Evolutionary conservation across 1,140 invertebrate species (phyloP).

Genomic region (Pachypeltis micranthus): DNA sequence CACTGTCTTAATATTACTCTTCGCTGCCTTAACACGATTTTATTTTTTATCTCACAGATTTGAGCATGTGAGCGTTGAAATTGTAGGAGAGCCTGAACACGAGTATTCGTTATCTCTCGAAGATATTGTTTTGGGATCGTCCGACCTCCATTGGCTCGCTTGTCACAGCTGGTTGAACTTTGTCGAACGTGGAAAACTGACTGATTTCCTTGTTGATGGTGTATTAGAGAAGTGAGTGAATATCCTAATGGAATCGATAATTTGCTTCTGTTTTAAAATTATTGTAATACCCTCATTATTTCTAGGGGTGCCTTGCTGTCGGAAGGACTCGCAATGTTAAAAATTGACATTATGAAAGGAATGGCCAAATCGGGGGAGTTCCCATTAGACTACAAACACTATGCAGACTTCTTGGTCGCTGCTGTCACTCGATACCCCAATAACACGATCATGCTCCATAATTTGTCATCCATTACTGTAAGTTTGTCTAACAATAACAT

Average conservation of each 20-base stretch:
- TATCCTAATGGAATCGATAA: no score
- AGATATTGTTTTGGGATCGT: conserved; percentile 22
- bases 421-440: conserved; percentile 41
- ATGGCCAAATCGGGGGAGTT: background rate
- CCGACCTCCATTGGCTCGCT: conserved; percentile 40
- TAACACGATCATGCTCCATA: conserved; percentile 42
- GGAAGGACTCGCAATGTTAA: background rate
- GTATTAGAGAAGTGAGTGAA: no score
- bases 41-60: conserved; percentile 27
- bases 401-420: conserved; percentile 14
- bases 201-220: no score
- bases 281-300: conserved; percentile 4
- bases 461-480: conserved; percentile 35
- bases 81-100: background rate
- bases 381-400: background rate
- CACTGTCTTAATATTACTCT: no score
- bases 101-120: conserved; percentile 2
- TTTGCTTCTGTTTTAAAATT: no score
- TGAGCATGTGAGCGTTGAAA: conserved; percentile 29
- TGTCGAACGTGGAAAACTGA: no score
- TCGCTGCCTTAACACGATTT: no score
- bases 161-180: conserved; percentile 41
- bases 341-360: background rate
- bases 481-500: no score
- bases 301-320: background rate